phyloP scores from a whole-genome alignment of 2,113 vertebrate genomes.

The Equus quagga region DNA sequence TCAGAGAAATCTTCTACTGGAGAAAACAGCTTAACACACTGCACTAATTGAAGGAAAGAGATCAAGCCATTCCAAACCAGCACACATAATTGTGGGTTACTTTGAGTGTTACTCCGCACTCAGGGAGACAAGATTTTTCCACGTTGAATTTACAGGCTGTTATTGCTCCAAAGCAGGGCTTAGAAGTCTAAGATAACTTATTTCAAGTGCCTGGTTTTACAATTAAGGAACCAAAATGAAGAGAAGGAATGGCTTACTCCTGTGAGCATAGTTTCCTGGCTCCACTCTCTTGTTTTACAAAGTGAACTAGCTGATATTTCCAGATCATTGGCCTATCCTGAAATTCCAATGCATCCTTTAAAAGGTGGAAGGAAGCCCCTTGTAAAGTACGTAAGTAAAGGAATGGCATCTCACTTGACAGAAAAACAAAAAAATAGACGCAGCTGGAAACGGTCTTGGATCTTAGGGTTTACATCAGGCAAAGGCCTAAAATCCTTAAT shows the following conservation, averaged over 20 bases:
- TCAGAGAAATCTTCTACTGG: not conserved
- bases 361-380: not conserved
- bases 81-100: not conserved
- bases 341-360: conserved; percentile 11
- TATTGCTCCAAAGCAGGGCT: not conserved
- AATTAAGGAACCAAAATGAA: not conserved
- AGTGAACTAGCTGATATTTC: not conserved
- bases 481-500: not conserved
- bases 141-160: not conserved
- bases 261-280: not conserved
- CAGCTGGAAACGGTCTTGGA: not conserved
- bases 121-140: not conserved
- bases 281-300: not conserved
- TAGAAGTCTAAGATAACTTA: not conserved
- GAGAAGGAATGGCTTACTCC: not conserved
- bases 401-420: conserved; percentile 17
- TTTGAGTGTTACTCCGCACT: not conserved
- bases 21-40: not conserved
- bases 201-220: not conserved
- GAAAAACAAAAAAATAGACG: not conserved
- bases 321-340: not conserved
- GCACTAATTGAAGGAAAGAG: not conserved
- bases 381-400: not conserved
- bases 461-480: not conserved
- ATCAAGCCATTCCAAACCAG: not conserved